Base-by-base conservation (phyloP, 2,888 invertebrate genomes). In the Psococerastis gibbosa region DNA sequence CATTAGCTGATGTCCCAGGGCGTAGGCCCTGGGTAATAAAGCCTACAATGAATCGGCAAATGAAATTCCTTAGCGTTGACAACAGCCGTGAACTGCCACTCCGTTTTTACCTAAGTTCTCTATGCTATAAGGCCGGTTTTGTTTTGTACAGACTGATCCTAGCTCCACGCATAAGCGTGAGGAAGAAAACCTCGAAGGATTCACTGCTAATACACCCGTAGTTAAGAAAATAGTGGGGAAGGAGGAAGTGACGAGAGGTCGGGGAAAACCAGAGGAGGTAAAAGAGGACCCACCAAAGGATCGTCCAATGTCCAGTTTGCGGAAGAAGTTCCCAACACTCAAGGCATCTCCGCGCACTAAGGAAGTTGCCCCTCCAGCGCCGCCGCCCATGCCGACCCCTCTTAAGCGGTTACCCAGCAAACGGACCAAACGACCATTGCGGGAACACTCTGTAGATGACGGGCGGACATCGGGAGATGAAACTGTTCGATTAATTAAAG, bases 261-360 rank as follows among this genome's bases (percentile, higher is more conserved):
- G 46, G 34, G 43, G 41, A 9, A 47, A 42, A 22, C 42, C 22
- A 43, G 47, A 48, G 33, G 35, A 35, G 15, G 46, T 43, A 9
- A 45, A 44, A 41, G 35, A 46, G 2, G 43, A 49, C 15, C 49
- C 49, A 49, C 22, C 45, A 45, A 3, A 41, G 50, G 60, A 61
- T 22, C 17, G 38, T 13, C 38, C 38, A n/a, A 5, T 38, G 38
- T 38, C 38, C 3, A 38, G 18, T 38, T 20, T 38, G 18, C 3
- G 38, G 18, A 38, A 38, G 22, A 38, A 38, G 20, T 38, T 38
- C 20, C 38, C 38, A 3, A 38, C 38, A 3, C 22, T 38, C 5
- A 38, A 38, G 20, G 38, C 38, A 4, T 38, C 38, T 3, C 38
- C 38, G 16, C 20, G 17, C 6, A 18, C 22, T 6, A 22, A 20